phyloP scores from a whole-genome alignment of 2,888 invertebrate species.

The Mesoligia furuncula region DNA sequence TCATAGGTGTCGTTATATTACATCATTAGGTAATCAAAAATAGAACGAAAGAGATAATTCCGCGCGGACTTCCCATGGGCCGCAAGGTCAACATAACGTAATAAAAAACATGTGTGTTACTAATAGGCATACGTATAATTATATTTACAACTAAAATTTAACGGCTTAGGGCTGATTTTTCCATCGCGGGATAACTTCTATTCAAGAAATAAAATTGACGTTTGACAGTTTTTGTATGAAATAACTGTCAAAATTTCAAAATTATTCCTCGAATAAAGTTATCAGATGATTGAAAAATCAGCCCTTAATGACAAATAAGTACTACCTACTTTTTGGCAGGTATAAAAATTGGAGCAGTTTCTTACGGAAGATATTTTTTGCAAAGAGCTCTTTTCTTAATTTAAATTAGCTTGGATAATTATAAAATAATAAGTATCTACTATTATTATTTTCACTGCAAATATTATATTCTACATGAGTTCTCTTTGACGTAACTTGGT shows the following conservation, averaged over 20 bases:
- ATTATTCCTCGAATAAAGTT: too few relatives aligned
- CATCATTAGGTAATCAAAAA: background rate
- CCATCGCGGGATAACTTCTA: too few relatives aligned
- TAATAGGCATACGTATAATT: slow-evolving; percentile 9
- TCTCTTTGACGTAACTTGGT: background rate
- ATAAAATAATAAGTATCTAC: background rate
- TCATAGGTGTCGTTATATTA: background rate
- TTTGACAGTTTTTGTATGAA: too few relatives aligned
- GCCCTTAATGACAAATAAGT: background rate
- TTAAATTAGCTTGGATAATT: background rate
- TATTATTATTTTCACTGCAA: background rate
- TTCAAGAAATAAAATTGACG: too few relatives aligned
- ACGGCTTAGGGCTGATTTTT: too few relatives aligned
- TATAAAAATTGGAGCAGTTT: background rate
- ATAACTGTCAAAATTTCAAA: too few relatives aligned
- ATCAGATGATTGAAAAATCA: too few relatives aligned
- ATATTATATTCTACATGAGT: background rate
- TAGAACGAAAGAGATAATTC: background rate
- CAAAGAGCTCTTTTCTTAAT: background rate
- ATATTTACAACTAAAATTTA: slow-evolving; percentile 1
- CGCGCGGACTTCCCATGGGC: background rate
- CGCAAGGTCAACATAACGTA: background rate
- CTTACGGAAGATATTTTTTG: background rate
- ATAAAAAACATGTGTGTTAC: slow-evolving; percentile 4
- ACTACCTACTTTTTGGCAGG: background rate